Evolutionary conservation across 1,140 invertebrate species (phyloP).

Genomic region (Drosophila funebris): DNA sequence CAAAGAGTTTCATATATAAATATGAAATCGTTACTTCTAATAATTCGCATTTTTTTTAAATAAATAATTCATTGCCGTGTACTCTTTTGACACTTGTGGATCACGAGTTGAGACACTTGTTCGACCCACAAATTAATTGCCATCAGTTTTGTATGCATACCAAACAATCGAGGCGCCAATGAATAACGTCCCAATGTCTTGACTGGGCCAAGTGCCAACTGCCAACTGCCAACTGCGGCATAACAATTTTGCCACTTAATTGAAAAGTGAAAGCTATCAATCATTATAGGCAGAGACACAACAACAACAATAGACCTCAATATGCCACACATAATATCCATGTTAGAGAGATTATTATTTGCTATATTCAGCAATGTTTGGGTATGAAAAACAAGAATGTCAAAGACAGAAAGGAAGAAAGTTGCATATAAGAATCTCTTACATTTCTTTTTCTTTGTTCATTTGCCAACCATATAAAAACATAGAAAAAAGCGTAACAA

Average conservation of each 20-base stretch:
- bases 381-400: not conserved
- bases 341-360: not conserved
- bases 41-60: not conserved
- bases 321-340: not conserved
- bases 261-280: slow-evolving; percentile 73
- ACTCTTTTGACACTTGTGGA: slow-evolving; percentile 12
- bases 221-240: slow-evolving; percentile 30
- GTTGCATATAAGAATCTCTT: no score
- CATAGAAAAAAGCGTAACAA: no score
- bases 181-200: slow-evolving; percentile 12
- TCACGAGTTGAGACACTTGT: slow-evolving; percentile 21
- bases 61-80: no score
- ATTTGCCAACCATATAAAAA: no score
- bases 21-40: no score
- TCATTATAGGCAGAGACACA: slow-evolving; percentile 32
- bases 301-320: slow-evolving; percentile 1
- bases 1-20: no score
- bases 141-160: slow-evolving; percentile 66
- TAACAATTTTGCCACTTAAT: slow-evolving; percentile 44
- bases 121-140: slow-evolving; percentile 56
- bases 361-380: not conserved
- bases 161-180: slow-evolving; percentile 24
- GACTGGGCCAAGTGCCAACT: not conserved
- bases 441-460: no score
- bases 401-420: no score